phyloP scores from a whole-genome alignment of 2,113 vertebrate genomes.

The Ascaphus truei region DNA sequence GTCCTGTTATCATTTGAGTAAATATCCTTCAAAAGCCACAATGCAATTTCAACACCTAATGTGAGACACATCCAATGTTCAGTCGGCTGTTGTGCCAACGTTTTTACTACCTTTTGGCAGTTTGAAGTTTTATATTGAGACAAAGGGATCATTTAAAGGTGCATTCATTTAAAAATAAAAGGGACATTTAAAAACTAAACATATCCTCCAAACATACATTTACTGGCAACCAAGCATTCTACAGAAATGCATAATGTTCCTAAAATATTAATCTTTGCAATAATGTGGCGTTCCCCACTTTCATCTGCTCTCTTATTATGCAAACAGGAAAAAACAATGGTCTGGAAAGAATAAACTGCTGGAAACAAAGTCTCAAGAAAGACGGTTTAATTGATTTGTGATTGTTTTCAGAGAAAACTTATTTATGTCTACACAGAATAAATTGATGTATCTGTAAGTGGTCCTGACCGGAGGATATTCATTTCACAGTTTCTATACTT shows the following conservation, averaged over 20 bases:
- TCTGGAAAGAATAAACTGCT: conserved; percentile 25
- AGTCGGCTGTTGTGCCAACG: neutral
- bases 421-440: conserved; percentile 32
- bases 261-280: conserved; percentile 21
- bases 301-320: conserved; percentile 29
- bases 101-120: neutral
- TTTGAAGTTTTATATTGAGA: neutral
- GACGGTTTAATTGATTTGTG: conserved; percentile 38
- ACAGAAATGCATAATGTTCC: conserved; percentile 16
- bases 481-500: conserved; percentile 37
- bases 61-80: neutral
- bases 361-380: conserved; percentile 37
- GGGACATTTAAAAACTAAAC: conserved; percentile 4
- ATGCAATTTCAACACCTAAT: too few species aligned
- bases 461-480: conserved; percentile 38
- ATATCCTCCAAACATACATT: conserved; percentile 6
- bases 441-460: conserved; percentile 39
- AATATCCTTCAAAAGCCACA: too few species aligned
- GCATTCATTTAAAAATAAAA: neutral
- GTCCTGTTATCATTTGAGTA: too few species aligned
- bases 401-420: conserved; percentile 37
- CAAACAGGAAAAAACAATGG: conserved; percentile 12
- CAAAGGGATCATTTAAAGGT: neutral
- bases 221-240: neutral
- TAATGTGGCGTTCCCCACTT: conserved; percentile 13